These are phyloP conservation scores for Eurystomus glaucurus DNA, from an alignment of 2,797 vertebrate species.

Conservation along the genomic window DNA sequence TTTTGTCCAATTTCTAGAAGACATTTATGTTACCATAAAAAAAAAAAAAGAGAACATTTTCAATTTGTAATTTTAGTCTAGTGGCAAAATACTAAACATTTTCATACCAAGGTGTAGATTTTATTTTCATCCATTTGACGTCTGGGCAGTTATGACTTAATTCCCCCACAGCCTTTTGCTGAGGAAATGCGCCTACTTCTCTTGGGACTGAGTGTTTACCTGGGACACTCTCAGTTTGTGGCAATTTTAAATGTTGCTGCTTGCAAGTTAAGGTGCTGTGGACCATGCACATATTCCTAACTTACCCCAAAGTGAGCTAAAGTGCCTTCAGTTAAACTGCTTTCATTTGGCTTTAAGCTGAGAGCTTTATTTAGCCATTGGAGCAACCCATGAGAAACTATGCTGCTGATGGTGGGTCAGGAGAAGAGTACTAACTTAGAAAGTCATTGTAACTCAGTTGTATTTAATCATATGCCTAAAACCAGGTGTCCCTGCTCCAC, in stretches of 20 bases:
- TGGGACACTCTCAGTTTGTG: background rate
- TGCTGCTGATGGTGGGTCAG: background rate
- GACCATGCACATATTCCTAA: background rate
- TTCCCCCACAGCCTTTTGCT: background rate
- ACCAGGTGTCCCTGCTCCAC: background rate
- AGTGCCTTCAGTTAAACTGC: background rate
- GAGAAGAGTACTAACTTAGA: background rate
- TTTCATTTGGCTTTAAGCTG: background rate
- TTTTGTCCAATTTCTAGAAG: background rate
- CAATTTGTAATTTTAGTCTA: background rate
- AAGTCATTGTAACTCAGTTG: background rate
- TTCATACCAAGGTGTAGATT: background rate
- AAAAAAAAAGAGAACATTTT: background rate
- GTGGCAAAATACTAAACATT: background rate
- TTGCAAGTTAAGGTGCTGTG: background rate
- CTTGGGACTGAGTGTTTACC: background rate
- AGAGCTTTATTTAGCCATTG: background rate
- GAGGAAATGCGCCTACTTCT: background rate
- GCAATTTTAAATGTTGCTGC: background rate
- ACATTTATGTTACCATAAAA: background rate
- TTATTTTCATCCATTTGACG: background rate
- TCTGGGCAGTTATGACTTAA: background rate
- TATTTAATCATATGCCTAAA: background rate
- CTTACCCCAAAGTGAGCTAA: background rate
- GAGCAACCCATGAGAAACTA: background rate